Conservation (phyloP, 2,113 vertebrate species). For the Noturus placidus region DNA sequence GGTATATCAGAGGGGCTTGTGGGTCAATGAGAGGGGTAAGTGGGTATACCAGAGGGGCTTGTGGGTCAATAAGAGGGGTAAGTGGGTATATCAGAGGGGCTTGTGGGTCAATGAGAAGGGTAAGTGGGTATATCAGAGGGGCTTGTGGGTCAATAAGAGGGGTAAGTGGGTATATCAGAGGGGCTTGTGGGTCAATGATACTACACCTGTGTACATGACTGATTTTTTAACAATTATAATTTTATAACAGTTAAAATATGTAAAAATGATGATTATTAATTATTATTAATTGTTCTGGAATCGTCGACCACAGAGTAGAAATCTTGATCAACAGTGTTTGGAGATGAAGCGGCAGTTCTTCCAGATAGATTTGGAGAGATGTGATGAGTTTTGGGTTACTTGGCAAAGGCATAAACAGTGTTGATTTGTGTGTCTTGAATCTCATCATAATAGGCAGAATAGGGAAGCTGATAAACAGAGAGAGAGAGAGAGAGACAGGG, state of each 20-base stretch:
- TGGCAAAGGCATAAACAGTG: slow-evolving; percentile 4
- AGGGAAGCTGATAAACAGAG: background rate
- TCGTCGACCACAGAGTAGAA: slow-evolving; percentile 11
- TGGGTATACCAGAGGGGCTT: background rate
- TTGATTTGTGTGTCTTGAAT: background rate
- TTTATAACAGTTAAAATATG: background rate
- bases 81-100: background rate
- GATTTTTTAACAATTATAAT: background rate
- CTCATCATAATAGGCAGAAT: background rate
- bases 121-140: background rate
- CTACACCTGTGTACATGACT: no score
- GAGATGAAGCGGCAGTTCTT: background rate
- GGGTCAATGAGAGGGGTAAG: background rate
- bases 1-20: background rate
- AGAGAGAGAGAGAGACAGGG: background rate
- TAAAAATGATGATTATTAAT: background rate
- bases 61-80: no score
- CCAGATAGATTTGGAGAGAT: background rate
- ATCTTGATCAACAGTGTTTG: background rate
- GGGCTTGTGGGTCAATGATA: background rate
- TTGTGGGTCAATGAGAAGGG: background rate
- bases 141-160: background rate
- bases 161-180: background rate
- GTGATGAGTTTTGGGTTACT: background rate
- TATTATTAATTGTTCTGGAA: background rate